Evolutionary conservation across 2,113 vertebrate species (phyloP), one percentile per base, ranked within the genome.

Genomic region (Grammomys surdaster): DNA sequence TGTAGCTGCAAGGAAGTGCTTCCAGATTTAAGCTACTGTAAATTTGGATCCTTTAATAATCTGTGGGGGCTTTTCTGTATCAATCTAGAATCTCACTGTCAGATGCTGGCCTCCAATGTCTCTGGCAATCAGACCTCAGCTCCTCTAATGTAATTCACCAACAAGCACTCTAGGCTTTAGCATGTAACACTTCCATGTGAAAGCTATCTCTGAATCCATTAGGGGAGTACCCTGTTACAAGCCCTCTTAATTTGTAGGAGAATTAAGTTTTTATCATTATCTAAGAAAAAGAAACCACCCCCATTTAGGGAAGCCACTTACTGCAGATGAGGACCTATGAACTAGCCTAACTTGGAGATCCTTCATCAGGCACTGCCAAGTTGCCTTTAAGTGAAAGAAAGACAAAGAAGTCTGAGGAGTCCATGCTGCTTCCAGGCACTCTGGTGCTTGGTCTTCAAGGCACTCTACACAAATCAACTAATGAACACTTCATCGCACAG

Each of bases 401-500:
- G 94, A 93, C 95, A 93, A 93, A 96, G 90, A 78, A 89, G 93
- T 95, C 89, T 48, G 92, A 90, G 16, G 81, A 87, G 31, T 80
- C 89, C 76, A 67, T 72, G 70, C 75, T 72, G 86, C 73, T 89
- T 88, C 51, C 89, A 43, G 75, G 90, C 88, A 70, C 56, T 89
- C 63, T 12, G 51, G 75, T 60, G 48, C 86, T 87, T 72, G 70
- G 80, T 97, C 95, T 94, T 95, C 96, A 86, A 95, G 93, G 96
- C 60, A 73, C 92, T 95, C 94, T 85, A 93, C 73, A 76, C 65
- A 97, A 93, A 96, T 97, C 97, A 97, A 40, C 94, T 95, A 96
- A 97, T 93, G 91, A 93, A 69, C 91, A 94, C 95, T 96, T 96
- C 87, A 73, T 94, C 87, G 80, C 92, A 69, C 78, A 92, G 95